Evolutionary conservation across 2,113 vertebrate species (phyloP), one percentile per base, ranked within the genome.

Genomic region (Hydrolagus affinis): DNA sequence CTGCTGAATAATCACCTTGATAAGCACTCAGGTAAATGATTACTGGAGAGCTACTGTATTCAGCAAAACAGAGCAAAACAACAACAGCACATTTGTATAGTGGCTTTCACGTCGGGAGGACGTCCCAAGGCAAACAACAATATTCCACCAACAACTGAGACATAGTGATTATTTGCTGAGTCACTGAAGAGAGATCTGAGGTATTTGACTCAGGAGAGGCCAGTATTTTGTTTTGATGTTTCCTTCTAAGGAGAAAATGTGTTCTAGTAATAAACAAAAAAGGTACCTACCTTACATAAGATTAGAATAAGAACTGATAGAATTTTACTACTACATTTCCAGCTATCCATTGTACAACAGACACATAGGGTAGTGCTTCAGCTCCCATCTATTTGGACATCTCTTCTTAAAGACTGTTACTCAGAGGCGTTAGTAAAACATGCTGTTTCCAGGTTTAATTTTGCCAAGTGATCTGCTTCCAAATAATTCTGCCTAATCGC

Each of bases 401-500:
- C 23, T 80, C 23, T 80, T 25, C 14, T 64, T 80, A 9, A 14
- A 62, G 1, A 80, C 30, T 80, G 64, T 80, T 25, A 64, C 12
- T 30, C 77, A 80, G 59, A 80, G 64, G 6, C 28, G 17, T 28
- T 80, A 64, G 12, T 44, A 64, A 23, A 62, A 59, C 14, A 11
- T 64, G n/a, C n/a, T 60, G 64, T 80, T 80, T 25, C 59, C 23
- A 60, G 23, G 59, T 62, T 19, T 64, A 62, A 80, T 80, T 59
- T 15, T 62, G 59, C 77, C 23, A 64, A 80, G 59, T 17, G 17
- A 25, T 19, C 21, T 80, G 77, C 14, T 30, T 80, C 60, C 60
- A n/a, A 80, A 64, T 64, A 80, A 80, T 57, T 56, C 44, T 78
- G 75, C 60, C 56, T 78, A 60, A 78, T 60, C n/a, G 77, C 77